These are phyloP conservation scores for Andrena camellia DNA, from an alignment of 2,888 invertebrate species.

Conservation along the genomic window DNA sequence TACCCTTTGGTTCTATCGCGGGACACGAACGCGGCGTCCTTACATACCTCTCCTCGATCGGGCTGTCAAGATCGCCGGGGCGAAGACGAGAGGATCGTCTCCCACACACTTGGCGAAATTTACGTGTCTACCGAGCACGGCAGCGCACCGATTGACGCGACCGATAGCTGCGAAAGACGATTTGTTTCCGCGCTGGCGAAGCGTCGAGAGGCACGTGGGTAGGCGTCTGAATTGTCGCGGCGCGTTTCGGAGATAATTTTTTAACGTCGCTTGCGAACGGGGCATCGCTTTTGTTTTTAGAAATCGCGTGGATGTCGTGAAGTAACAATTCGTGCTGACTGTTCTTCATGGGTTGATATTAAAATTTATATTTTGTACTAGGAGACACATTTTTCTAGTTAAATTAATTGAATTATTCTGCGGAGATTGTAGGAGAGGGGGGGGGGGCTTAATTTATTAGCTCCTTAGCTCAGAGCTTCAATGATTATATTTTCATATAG, in stretches of 20 bases:
- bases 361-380: no score
- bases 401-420: no score
- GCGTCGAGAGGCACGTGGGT: slow-evolving; percentile 50
- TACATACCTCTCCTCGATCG: slow-evolving; percentile 49
- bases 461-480: no score
- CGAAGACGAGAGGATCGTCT: slow-evolving; percentile 54
- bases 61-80: slow-evolving; percentile 62
- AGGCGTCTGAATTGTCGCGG: slow-evolving; percentile 43
- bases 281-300: neutral
- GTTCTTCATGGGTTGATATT: no score
- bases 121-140: slow-evolving; percentile 60
- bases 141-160: slow-evolving; percentile 60
- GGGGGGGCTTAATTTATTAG: no score
- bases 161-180: slow-evolving; percentile 64
- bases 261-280: neutral
- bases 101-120: slow-evolving; percentile 67
- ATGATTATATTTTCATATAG: no score
- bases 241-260: slow-evolving; percentile 13
- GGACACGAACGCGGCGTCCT: neutral
- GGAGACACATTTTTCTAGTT: no score
- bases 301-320: neutral
- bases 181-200: slow-evolving; percentile 66
- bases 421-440: no score
- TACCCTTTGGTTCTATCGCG: slow-evolving; percentile 20
- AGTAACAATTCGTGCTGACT: no score